A percentile compares a stretch with the other conserved stretches of the same genome.
Evolutionary conservation across 2,888 invertebrate genomes (phyloP).

Genomic region (Carpatolechia fugitivella): DNA sequence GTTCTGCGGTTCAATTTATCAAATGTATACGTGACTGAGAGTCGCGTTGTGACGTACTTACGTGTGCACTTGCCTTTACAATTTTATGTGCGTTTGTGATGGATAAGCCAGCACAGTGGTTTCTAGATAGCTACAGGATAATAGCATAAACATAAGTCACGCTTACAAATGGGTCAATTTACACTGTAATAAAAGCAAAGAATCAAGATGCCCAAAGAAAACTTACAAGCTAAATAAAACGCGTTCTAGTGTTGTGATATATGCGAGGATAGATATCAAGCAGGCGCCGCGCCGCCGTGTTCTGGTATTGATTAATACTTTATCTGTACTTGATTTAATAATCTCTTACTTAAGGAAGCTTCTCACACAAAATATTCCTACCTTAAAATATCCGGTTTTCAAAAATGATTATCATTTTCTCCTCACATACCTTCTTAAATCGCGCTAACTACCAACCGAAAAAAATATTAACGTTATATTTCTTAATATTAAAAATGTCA

Average conservation of each 20-base stretch:
- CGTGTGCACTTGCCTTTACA: background rate
- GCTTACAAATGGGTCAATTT: no score
- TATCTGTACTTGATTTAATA: no score
- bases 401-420: background rate
- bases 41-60: background rate
- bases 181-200: no score
- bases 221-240: no score
- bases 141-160: no score
- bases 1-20: constrained; percentile 31
- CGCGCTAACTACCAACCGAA: background rate
- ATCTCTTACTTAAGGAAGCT: no score
- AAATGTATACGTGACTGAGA: constrained; percentile 24
- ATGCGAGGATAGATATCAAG: no score
- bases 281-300: no score
- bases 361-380: background rate
- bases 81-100: background rate
- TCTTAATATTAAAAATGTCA: constrained; percentile 25
- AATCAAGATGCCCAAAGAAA: no score
- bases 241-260: no score
- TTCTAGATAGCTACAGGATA: no score
- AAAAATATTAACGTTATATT: constrained; percentile 17
- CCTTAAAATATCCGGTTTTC: background rate
- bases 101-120: background rate
- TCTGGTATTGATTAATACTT: no score
- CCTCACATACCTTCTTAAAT: background rate